Conservation (phyloP, 35 echinoderm and acorn worm species). For the Hemicentrotus pulcherrimus region DNA sequence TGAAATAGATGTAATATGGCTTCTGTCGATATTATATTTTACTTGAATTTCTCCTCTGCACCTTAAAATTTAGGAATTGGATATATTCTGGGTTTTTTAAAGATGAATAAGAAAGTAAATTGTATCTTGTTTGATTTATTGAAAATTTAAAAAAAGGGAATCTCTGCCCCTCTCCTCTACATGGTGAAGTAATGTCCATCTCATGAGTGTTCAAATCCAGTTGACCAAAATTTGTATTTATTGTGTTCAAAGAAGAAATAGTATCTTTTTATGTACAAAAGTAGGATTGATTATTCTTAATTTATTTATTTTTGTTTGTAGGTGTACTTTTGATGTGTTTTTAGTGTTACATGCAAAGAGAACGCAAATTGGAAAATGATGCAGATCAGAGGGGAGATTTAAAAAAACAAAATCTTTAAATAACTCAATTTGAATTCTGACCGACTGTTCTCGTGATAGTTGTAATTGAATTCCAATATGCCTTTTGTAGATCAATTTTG, state of each 20-base stretch:
- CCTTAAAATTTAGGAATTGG: background rate
- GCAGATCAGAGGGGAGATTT: background rate
- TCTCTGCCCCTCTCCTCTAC: background rate
- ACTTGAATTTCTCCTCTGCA: background rate
- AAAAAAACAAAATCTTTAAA: background rate
- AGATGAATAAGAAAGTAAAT: background rate
- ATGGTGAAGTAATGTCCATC: background rate
- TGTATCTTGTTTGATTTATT: background rate
- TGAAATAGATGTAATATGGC: background rate
- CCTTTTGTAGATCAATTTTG: background rate
- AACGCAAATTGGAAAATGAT: background rate
- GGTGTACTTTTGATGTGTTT: slow-evolving; percentile 28
- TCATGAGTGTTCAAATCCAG: background rate
- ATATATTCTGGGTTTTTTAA: background rate
- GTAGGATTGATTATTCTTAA: slow-evolving; percentile 16
- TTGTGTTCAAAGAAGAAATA: background rate
- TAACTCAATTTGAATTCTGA: background rate
- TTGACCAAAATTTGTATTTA: slow-evolving; percentile 20
- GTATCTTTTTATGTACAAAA: slow-evolving; percentile 8
- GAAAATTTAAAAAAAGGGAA: background rate
- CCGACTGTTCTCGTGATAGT: background rate
- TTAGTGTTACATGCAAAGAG: slow-evolving; percentile 7
- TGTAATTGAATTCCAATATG: background rate
- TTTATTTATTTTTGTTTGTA: slow-evolving; percentile 45
- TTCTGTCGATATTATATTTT: background rate